Base-by-base conservation (phyloP, 2,888 invertebrate species). In the Falcaria lacertinaria region DNA sequence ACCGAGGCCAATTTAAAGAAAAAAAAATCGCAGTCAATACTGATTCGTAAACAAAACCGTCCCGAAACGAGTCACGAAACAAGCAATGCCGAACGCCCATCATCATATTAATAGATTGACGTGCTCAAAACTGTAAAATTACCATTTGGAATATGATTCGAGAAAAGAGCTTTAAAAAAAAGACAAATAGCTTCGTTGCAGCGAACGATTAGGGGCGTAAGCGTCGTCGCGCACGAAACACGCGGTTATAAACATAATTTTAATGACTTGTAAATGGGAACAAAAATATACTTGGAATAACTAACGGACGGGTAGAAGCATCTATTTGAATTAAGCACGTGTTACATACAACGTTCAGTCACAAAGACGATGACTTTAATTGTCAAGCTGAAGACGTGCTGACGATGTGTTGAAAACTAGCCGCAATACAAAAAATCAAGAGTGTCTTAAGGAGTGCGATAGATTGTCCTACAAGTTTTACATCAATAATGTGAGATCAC, bases 101-200 rank as follows among this genome's bases (percentile, higher is more conserved):
- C 72, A 75, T 80, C 77, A 70, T 66, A 78, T 79, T 82, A 83
- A 86, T 80, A 81, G 80, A 84, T 80, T 87, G 85, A 80, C 88
- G 87, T 86, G 86, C 77, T 82, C 80, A 74, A 81, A 85, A 87
- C 87, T 87, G 85, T 86, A 80, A 86, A 85, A 86, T 86, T 82
- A 81, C 80, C 82, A 86, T 87, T 81, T 62, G 59, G 56, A 74
- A 76, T 78, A 69, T 69, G 69, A 63, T 65, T 67, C 62, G 52
- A 70, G 60, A 74, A 74, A 75, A 74, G 72, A 71, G 65, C 57
- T 47, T 60, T 58, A 47, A 63, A 60, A 52, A 68, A 62, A 67
- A 60, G 64, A 64, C 57, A 69, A 68, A 74, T 71, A 61, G 62
- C 60, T 64, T 64, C 73, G 69, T 72, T 70, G 59, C 63, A 68